phyloP scores from a whole-genome alignment of 2,113 vertebrate species.

The Chamaetylas fuelleborni region DNA sequence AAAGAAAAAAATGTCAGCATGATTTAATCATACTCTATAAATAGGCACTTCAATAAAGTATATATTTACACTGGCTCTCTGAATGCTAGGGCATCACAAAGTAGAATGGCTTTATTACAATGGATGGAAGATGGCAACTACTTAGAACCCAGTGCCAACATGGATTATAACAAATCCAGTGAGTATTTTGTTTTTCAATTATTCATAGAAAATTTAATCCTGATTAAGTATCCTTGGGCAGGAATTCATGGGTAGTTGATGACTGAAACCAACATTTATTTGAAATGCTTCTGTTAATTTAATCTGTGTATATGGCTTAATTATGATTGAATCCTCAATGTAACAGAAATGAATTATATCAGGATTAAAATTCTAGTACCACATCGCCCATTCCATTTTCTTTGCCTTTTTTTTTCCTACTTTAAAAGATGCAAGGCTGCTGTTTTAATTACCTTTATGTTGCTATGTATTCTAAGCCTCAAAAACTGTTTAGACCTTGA shows the following conservation, averaged over 20 bases:
- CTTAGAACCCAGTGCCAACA: constrained; percentile 79
- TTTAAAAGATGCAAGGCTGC: constrained; percentile 59
- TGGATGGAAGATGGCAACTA: constrained; percentile 78
- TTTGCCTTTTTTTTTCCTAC: not conserved
- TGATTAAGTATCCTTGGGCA: constrained; percentile 85
- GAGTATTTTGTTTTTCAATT: constrained; percentile 87
- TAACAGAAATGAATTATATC: constrained; percentile 81
- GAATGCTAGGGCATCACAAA: constrained; percentile 60
- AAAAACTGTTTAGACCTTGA: constrained; percentile 24
- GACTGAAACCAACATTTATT: constrained; percentile 81
- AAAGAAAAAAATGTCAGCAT: not conserved
- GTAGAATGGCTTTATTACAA: constrained; percentile 76
- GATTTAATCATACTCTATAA: constrained; percentile 54
- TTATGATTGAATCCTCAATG: constrained; percentile 78
- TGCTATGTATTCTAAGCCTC: constrained; percentile 39
- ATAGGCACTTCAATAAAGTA: constrained; percentile 68
- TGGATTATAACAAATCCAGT: constrained; percentile 82
- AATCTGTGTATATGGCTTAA: constrained; percentile 83
- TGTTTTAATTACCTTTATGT: constrained; percentile 57
- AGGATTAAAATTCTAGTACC: constrained; percentile 79
- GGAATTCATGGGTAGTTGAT: constrained; percentile 82
- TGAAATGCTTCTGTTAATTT: constrained; percentile 85
- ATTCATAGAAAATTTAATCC: constrained; percentile 87
- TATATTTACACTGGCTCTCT: constrained; percentile 59
- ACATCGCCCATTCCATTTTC: constrained; percentile 63